Evolutionary conservation across 1,140 invertebrate species (phyloP), one percentile per base, ranked within the genome.

Genomic region (Hestina assimilis): DNA sequence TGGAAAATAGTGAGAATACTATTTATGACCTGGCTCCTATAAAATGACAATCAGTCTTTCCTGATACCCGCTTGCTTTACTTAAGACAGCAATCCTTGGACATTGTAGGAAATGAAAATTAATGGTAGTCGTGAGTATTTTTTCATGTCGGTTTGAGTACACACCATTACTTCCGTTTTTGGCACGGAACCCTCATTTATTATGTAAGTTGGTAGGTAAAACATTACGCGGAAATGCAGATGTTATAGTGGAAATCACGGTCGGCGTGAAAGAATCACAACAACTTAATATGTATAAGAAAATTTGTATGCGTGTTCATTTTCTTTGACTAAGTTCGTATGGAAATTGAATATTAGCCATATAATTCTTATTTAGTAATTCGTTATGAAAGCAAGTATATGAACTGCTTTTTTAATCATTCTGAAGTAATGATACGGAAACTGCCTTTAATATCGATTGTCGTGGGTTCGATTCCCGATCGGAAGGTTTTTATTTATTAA

Each of bases 81-180:
- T 79, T 75, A 78, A 79, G 82, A 80, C 76, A 75, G 69, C 81
- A 79, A 75, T 79, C 69, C 67, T 64, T 72, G 75, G 74, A 74
- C 80, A 76, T 79, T 73, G 71, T 74, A 61, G 56, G 71, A 83
- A 86, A 87, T 87, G 83, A 86, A 84, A 87, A 87, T 87, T 86
- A 87, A 87, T 87, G 83, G 72, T 73, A 57, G 74, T 61, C 69
- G 73, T 59, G 69, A 87, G 84, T 87, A 87, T 87, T 83, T 87
- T 87, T 87, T 86, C 84, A 74, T 87, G 84, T 87, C 69, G 75
- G 75, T 86, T 76, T 75, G 81, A 86, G 84, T 81, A 86, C 69
- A 85, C 75, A 82, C 84, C 81, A 87, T 87, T 87, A 75, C 70
- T 85, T 80, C 74, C 72, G 70, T 70, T 85, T 85, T 84, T 80